Evolutionary conservation across 2,113 vertebrate species (phyloP), one percentile per base, ranked within the genome.

Genomic region (Suncus etruscus): DNA sequence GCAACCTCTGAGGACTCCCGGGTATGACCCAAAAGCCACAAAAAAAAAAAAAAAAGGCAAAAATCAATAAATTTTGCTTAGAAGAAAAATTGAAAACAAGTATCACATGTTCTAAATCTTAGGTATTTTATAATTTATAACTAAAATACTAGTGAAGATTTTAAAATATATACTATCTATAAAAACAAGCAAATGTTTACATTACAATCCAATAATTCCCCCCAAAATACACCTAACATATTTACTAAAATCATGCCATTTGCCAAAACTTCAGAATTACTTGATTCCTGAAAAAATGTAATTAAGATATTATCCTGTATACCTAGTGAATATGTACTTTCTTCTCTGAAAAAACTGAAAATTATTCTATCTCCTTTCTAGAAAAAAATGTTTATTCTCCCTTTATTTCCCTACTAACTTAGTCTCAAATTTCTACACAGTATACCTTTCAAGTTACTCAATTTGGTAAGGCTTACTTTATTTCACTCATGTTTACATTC

Each of bases 51-150:
- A 32, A 63, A 93, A 24, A 89, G 25, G 65, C 11, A 10, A 90
- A 39, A 92, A 68, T 6, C 1, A 51, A 22, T 83, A 50, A 32
- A 79, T 91, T 95, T 82, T 81, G 90, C 47, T 82, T 54, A 78
- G n/a, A 48, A 45, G 27, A 78, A 95, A 92, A 92, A 68, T 48
- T 45, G 84, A 72, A 78, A 93, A 70, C 25, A 94, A 20, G 58
- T 18, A 22, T 20, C 15, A 61, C 58, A 61, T 61, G 58, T 66
- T 29, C 65, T 27, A 66, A 66, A 66, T 27, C 18, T 66, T 66
- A 66, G 27, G 24, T 29, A 66, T 66, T 29, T 29, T 3, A 66
- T 24, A 66, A 66, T 29, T 29, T 66, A 66, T 66, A 66, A 65
- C 20, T 7, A 20, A 66, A 61, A 20, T 61, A 61, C 65, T 83